phyloP scores from a whole-genome alignment of 2,888 invertebrate species.

The Dimorphilus gyrociliatus region DNA sequence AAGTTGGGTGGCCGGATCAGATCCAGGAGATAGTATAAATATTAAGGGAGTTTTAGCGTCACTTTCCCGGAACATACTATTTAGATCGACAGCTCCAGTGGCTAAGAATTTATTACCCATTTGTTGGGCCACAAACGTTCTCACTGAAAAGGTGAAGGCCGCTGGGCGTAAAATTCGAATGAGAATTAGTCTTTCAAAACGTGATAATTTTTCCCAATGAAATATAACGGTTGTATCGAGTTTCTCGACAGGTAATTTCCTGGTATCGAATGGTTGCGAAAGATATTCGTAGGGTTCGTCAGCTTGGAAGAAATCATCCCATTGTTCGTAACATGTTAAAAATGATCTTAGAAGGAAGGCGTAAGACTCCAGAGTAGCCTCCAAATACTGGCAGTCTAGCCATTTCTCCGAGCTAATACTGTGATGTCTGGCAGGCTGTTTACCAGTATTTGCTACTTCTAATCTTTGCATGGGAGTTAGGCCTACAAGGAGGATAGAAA shows the following conservation, averaged over 20 bases:
- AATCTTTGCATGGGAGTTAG: conserved; percentile 23
- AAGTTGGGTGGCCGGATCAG: conserved; percentile 31
- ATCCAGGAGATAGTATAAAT: conserved; percentile 35
- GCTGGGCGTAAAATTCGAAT: conserved; percentile 29
- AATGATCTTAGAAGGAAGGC: conserved; percentile 22
- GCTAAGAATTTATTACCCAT: conserved; percentile 27
- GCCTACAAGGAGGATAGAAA: conserved; percentile 14
- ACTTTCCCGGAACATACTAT: conserved; percentile 31
- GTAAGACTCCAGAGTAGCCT: conserved; percentile 19
- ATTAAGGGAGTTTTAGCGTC: conserved; percentile 31
- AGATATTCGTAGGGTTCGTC: conserved; percentile 16
- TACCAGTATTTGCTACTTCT: conserved; percentile 16
- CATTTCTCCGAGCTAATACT: conserved; percentile 25
- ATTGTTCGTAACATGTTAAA: conserved; percentile 19
- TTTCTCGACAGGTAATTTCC: conserved; percentile 1
- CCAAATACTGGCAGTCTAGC: conserved; percentile 28
- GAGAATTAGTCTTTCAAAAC: conserved; percentile 29
- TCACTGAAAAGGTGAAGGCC: conserved; percentile 19
- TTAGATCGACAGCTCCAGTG: conserved; percentile 27
- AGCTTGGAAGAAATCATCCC: conserved; percentile 17
- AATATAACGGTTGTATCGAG: conserved; percentile 11
- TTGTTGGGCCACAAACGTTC: conserved; percentile 23
- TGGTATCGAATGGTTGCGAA: background rate
- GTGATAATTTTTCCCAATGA: conserved; percentile 22
- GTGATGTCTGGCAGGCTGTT: conserved; percentile 10